Base-by-base conservation (phyloP, 1,140 invertebrate species). In the Drosophila pseudoananassae region DNA sequence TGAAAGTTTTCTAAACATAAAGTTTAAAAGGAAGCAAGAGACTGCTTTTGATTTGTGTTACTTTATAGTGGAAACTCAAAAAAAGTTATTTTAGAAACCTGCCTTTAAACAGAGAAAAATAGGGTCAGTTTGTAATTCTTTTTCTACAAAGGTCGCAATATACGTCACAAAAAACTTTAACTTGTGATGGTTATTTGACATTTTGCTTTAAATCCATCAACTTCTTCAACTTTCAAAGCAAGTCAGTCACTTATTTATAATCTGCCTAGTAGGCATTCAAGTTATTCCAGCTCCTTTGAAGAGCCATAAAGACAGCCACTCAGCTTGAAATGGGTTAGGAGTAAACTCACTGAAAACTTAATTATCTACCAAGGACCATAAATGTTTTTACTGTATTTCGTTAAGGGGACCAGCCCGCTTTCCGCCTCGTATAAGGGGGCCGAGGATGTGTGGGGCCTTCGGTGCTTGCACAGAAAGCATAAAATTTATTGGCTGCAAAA, bases 401-500 rank as follows among this genome's bases (percentile, higher is more conserved):
- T 50, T 51, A 46, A 31, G 4, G 17, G 17, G 10, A 6, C 25
- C 14, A 27, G 27, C 17, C 10, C 27, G 20, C 4, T 40, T n/a
- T 36, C 33, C 9, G 9, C 33, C 33, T 36, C 9, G 33, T 36
- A 3, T 4, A 2, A 2, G 31, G 7, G 3, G 6, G 31, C 8
- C 33, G 8, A 0, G 4, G 25, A 12, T 33, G 15, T 38, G 50
- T 27, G 15, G 49, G 38, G 45, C 71, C 58, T 52, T 60, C n/a
- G 59, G 57, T 56, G 51, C 57, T 72, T 60, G 50, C 49, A 69
- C 14, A 65, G 60, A 70, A 72, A 70, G 61, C 78, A 81, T 78
- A 78, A 87, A 85, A 87, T 82, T 87, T 85, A 85, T 78, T 78
- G 65, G 78, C 80, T 75, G 82, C 77, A 73, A 85, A 85, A 82